Evolutionary conservation across 2,797 vertebrate genomes (phyloP).

Genomic region (Labeo calbasu): DNA sequence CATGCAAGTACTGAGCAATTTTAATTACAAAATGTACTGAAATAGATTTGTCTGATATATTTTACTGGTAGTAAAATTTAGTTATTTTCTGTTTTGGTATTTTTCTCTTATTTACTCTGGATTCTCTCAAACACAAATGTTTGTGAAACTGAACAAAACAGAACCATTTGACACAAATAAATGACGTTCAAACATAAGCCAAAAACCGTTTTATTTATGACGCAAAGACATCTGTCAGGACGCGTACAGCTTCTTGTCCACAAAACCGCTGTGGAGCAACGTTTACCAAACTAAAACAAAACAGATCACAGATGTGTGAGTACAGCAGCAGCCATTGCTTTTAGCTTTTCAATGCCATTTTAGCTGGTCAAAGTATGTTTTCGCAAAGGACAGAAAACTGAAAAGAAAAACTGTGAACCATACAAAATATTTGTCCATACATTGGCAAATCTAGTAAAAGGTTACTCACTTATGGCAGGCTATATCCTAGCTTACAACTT

Average conservation of each 20-base stretch:
- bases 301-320: not conserved
- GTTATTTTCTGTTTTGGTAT: too few relatives aligned
- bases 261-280: not conserved
- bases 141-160: not conserved
- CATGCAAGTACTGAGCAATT: too few relatives aligned
- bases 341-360: constrained; percentile 15
- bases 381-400: constrained; percentile 36
- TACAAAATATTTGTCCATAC: constrained; percentile 36
- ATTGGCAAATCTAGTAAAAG: constrained; percentile 54
- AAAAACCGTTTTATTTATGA: constrained; percentile 31
- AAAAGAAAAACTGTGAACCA: constrained; percentile 31
- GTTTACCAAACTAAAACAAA: not conserved
- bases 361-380: constrained; percentile 20
- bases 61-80: too few relatives aligned
- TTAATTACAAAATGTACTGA: too few relatives aligned
- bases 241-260: constrained; percentile 5
- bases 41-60: not conserved
- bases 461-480: constrained; percentile 8
- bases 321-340: constrained; percentile 31
- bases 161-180: not conserved
- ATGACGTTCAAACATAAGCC: not conserved
- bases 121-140: not conserved
- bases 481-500: constrained; percentile 40
- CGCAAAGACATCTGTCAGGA: not conserved
- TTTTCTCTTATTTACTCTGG: too few relatives aligned